Evolutionary conservation across 2,888 invertebrate species (phyloP), one percentile per base, ranked within the genome.

Genomic region (Torymus tubicola): DNA sequence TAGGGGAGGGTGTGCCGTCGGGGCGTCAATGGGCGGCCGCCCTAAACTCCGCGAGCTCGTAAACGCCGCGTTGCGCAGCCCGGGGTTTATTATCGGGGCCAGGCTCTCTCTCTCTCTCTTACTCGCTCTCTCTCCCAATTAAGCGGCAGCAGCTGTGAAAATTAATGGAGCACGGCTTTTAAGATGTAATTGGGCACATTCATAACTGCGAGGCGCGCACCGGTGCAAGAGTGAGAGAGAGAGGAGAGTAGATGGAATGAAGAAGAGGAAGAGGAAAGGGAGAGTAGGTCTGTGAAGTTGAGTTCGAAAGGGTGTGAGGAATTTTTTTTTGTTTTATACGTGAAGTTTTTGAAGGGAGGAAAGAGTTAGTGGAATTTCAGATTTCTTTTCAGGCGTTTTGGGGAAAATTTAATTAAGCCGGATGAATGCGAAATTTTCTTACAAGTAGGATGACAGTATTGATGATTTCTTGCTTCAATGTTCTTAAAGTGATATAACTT

Each of bases 121-220:
- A 93, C 55, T 14, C 55, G 78, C 67, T 21, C 21, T 21, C 21
- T 21, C 70, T 75, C 92, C 92, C 92, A 93, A 93, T 93, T 93
- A 93, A 93, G 92, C 92, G 91, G 92, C 92, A 92, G 92, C 93
- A 93, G 92, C 93, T 93, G 93, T 92, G 93, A 92, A 92, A 93
- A 93, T 93, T 93, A 93, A 93, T 93, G 93, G 92, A 91, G 92
- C 92, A 92, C 92, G 92, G 92, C 93, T 92, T 93, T 93, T 92
- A 93, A 93, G 92, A 93, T 92, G 93, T 93, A 93, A 93, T 93
- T 93, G 93, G 92, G 92, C 91, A 92, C 93, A 93, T 93, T 93
- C 92, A 93, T 93, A 93, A 93, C 92, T 72, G 72, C 42, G 42
- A 42, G 42, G 42, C 42, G 42, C 42, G 42, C 42, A 42, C 42